Evolutionary conservation across 1,140 invertebrate species (phyloP).

Genomic region (Ostrea denselamellosa): DNA sequence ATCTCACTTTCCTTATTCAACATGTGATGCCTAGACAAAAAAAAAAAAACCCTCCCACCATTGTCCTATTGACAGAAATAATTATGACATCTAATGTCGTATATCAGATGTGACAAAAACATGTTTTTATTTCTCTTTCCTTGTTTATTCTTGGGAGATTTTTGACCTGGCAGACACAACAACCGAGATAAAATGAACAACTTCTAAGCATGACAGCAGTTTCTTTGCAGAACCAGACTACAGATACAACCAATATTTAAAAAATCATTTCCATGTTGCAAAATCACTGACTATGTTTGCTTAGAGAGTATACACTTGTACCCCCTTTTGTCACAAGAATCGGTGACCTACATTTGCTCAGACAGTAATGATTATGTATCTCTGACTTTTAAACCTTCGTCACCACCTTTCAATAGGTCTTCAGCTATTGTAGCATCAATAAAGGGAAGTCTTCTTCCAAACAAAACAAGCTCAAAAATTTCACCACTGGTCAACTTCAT

Average conservation of each 20-base stretch:
- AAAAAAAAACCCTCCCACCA: no score
- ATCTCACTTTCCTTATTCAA: background rate
- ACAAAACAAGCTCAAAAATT: background rate
- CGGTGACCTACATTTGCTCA: background rate
- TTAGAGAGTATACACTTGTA: background rate
- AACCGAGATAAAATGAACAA: background rate
- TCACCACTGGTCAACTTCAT: background rate
- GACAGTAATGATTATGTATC: conserved; percentile 26
- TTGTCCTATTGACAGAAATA: background rate
- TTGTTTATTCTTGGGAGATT: background rate
- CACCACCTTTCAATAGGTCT: background rate
- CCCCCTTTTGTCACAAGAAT: background rate
- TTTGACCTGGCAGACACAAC: background rate
- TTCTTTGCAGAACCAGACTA: background rate
- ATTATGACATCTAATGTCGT: background rate
- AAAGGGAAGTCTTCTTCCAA: background rate
- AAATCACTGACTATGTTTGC: conserved; percentile 18
- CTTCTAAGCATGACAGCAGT: background rate
- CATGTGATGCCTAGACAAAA: background rate
- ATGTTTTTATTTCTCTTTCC: background rate
- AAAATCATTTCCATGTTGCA: background rate
- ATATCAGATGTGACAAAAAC: background rate
- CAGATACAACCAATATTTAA: background rate
- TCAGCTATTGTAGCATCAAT: conserved; percentile 4
- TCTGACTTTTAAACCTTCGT: background rate